phyloP scores from a whole-genome alignment of 2,113 vertebrate species.

The Ranitomeya variabilis region DNA sequence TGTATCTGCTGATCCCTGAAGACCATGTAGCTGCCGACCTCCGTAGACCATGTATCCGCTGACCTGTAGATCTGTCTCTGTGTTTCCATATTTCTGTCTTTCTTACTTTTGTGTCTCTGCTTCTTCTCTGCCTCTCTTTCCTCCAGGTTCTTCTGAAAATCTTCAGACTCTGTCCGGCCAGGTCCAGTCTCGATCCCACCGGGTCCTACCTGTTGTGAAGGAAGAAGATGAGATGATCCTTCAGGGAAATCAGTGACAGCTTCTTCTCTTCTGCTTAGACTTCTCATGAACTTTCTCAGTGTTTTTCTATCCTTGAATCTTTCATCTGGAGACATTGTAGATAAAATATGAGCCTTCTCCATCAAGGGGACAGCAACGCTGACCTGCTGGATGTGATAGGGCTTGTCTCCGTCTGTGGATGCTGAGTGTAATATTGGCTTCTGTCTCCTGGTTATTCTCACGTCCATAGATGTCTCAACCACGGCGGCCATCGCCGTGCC shows the following conservation, averaged over 20 bases:
- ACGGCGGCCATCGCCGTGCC: no score
- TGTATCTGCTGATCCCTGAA: no score
- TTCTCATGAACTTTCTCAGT: neutral
- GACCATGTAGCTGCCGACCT: no score
- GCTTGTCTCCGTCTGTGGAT: no score
- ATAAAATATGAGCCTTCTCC: neutral
- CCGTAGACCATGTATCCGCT: neutral
- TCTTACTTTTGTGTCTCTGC: slow-evolving; percentile 21
- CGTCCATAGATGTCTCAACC: no score
- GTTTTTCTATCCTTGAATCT: neutral
- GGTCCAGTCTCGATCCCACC: slow-evolving; percentile 70
- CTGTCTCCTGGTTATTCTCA: no score
- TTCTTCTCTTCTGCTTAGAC: slow-evolving; percentile 40
- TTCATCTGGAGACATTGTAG: neutral
- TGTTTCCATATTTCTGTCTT: neutral
- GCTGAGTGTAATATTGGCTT: no score
- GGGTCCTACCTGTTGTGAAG: slow-evolving; percentile 72
- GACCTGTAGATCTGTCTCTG: neutral
- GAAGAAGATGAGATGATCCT: slow-evolving; percentile 76
- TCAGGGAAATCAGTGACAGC: slow-evolving; percentile 68
- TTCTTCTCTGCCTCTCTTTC: slow-evolving; percentile 60
- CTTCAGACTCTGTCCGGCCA: slow-evolving; percentile 81
- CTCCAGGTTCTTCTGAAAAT: slow-evolving; percentile 72
- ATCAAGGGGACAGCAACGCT: no score
- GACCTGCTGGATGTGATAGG: no score